Conservation (phyloP, 2,113 vertebrate genomes). For the Lontra canadensis region DNA sequence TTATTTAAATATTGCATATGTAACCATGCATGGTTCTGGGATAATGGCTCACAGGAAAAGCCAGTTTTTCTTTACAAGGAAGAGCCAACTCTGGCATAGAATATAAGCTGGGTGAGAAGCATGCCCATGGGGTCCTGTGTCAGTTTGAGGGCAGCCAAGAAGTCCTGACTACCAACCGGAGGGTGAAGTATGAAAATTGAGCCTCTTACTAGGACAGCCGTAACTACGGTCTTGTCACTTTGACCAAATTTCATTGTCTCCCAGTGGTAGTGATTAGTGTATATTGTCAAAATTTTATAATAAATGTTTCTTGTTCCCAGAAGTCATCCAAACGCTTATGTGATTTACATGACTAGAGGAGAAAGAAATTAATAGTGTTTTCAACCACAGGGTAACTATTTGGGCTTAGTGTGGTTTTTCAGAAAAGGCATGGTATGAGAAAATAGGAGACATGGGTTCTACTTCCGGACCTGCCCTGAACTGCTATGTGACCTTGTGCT, state of each 20-base stretch:
- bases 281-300: constrained; percentile 29
- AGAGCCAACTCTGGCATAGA: not conserved
- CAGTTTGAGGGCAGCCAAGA: not conserved
- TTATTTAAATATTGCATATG: not conserved
- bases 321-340: not conserved
- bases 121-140: not conserved
- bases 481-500: constrained; percentile 44
- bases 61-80: not conserved
- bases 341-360: not conserved
- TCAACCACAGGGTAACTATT: not conserved
- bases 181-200: not conserved
- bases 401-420: not conserved
- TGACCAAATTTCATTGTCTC: not conserved
- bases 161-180: not conserved
- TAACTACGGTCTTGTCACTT: not conserved
- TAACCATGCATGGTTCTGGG: not conserved
- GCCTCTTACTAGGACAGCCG: not conserved
- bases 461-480: not conserved
- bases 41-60: not conserved
- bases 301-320: not conserved
- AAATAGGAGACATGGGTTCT: constrained; percentile 3
- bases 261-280: not conserved
- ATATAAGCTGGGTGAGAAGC: not conserved
- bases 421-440: not conserved
- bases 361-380: constrained; percentile 33